Percentiles rank a stretch among this genome's conserved stretches.
Conservation (phyloP, 2,888 invertebrate species). For the Stenchaetothrips biformis region DNA sequence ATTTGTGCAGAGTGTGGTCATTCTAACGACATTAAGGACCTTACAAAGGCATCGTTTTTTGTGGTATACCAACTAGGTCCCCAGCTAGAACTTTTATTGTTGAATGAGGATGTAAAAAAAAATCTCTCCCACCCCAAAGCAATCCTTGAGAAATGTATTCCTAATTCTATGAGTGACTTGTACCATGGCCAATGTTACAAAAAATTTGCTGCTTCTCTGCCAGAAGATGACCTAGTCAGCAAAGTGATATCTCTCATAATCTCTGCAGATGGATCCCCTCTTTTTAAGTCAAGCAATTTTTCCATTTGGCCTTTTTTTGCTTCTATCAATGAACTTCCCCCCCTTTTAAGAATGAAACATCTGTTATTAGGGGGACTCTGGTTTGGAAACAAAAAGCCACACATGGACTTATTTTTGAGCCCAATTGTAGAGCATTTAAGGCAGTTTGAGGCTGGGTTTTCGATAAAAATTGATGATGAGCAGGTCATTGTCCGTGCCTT, state of each 20-base stretch:
- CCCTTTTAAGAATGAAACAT: neutral
- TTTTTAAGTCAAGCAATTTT: neutral
- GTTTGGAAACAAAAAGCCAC: neutral
- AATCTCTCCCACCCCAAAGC: neutral
- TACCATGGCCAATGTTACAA: neutral
- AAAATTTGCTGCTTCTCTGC: neutral
- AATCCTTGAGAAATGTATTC: neutral
- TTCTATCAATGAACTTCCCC: neutral
- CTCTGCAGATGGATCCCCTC: neutral
- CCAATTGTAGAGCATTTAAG: neutral
- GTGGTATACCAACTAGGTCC: neutral
- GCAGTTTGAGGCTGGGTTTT: neutral
- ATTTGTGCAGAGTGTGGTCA: neutral
- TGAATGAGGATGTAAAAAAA: neutral
- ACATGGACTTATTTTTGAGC: neutral
- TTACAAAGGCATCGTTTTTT: neutral
- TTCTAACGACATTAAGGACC: constrained; percentile 5
- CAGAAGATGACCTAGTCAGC: too few relatives aligned
- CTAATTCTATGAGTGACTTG: neutral
- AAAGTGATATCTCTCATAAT: neutral
- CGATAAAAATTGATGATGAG: neutral
- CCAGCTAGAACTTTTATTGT: neutral
- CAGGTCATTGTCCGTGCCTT: neutral
- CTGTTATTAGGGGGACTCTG: neutral
- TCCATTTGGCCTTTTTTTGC: neutral